A percentile compares a stretch with the other conserved stretches of the same genome.
Conservation (phyloP, 2,888 invertebrate genomes). For the Brenthis ino region DNA sequence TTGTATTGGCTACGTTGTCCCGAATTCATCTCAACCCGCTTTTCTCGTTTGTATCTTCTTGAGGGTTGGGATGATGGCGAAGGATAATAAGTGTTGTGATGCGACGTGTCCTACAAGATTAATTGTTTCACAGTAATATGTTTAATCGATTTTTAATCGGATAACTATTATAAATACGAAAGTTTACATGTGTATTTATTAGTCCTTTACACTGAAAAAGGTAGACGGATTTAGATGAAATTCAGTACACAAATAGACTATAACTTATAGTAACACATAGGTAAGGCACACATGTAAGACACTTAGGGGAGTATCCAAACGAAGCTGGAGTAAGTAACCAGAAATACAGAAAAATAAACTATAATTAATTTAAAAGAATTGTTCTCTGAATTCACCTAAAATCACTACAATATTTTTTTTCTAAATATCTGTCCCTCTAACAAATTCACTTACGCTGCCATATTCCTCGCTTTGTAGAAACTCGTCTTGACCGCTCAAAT, state of each 20-base stretch:
- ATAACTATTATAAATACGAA: neutral
- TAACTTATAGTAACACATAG: too few relatives aligned
- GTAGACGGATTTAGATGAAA: too few relatives aligned
- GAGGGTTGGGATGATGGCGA: conserved; percentile 21
- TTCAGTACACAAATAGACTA: too few relatives aligned
- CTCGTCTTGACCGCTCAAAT: conserved; percentile 48
- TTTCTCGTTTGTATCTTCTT: conserved; percentile 63
- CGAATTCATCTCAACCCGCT: conserved; percentile 59
- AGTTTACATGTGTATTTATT: too few relatives aligned
- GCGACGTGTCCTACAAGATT: neutral
- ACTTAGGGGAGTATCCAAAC: too few relatives aligned
- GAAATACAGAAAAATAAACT: too few relatives aligned
- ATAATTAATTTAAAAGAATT: too few relatives aligned
- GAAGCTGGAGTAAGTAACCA: too few relatives aligned
- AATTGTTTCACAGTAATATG: neutral
- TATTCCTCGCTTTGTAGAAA: conserved; percentile 56
- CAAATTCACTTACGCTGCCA: conserved; percentile 55
- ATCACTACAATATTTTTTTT: too few relatives aligned
- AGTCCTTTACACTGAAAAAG: neutral
- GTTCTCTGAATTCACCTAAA: too few relatives aligned
- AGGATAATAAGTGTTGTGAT: conserved; percentile 31
- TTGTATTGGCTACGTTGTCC: conserved; percentile 75
- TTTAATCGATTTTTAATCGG: too few relatives aligned
- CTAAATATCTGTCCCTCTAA: neutral
- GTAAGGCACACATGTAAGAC: too few relatives aligned